Conservation (phyloP, 2,888 invertebrate genomes). For the Cheiracanthium punctorium region DNA sequence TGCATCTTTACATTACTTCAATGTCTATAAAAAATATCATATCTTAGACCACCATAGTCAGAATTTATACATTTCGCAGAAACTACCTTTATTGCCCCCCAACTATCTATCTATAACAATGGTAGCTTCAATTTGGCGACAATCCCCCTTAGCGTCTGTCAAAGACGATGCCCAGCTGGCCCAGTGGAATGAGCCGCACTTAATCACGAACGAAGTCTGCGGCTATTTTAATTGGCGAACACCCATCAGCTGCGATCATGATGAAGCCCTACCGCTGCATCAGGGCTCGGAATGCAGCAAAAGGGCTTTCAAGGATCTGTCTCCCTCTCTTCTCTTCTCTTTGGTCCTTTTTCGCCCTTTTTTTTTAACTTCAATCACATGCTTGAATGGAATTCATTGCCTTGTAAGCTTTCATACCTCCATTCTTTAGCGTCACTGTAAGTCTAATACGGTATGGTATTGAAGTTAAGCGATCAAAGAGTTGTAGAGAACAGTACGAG, state of each 20-base stretch:
- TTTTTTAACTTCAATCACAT: neutral
- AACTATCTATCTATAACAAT: no score
- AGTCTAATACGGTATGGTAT: neutral
- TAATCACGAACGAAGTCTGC: conserved; percentile 57
- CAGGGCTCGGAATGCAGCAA: conserved; percentile 24
- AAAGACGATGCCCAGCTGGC: conserved; percentile 53
- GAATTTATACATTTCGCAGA: no score
- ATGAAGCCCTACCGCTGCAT: conserved; percentile 53
- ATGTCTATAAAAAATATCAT: no score
- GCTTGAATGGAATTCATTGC: neutral
- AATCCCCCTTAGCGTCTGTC: conserved; percentile 4
- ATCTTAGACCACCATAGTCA: no score
- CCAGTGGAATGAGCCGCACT: conserved; percentile 42
- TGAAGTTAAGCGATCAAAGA: neutral
- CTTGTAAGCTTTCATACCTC: neutral
- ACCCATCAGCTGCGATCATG: conserved; percentile 40
- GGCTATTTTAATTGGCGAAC: conserved; percentile 62
- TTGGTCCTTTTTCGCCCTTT: neutral
- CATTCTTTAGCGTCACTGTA: neutral
- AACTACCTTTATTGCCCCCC: no score
- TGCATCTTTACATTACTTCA: no score
- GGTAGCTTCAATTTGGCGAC: neutral
- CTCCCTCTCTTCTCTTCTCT: neutral
- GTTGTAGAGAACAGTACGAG: neutral
- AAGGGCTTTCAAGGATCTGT: neutral